phyloP scores from a whole-genome alignment of 2,113 vertebrate genomes.

The Alexandromys fortis region DNA sequence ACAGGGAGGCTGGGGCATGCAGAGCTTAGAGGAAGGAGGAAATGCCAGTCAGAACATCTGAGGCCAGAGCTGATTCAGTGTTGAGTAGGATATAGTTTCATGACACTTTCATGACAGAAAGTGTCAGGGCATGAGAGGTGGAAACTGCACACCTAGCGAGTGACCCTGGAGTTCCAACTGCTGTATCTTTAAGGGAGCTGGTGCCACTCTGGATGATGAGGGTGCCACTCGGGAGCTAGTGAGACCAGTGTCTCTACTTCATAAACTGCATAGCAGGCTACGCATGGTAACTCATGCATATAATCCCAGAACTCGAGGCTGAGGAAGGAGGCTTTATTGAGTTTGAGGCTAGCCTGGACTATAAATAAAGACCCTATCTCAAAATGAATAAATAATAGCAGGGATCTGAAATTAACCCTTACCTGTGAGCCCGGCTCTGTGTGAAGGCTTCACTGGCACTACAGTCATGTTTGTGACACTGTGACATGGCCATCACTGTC shows the following conservation, averaged over 20 bases:
- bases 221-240: background rate
- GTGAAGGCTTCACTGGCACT: no score
- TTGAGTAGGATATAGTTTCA: slow-evolving; percentile 41
- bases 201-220: background rate
- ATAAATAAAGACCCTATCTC: background rate
- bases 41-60: background rate
- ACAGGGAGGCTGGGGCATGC: fast-evolving
- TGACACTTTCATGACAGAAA: no score
- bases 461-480: background rate
- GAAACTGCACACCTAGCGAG: slow-evolving; percentile 15
- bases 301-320: background rate
- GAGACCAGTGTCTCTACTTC: fast-evolving
- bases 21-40: background rate
- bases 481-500: background rate
- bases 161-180: slow-evolving; percentile 37
- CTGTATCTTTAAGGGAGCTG: background rate
- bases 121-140: slow-evolving; percentile 20
- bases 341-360: background rate
- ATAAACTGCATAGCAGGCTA: background rate
- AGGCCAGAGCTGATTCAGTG: background rate
- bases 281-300: no score
- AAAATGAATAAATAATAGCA: background rate
- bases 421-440: background rate
- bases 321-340: background rate
- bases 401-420: fast-evolving